These are phyloP conservation scores for Cheirogaleus medius DNA, from an alignment of 2,113 vertebrate genomes.

Conservation along the genomic window DNA sequence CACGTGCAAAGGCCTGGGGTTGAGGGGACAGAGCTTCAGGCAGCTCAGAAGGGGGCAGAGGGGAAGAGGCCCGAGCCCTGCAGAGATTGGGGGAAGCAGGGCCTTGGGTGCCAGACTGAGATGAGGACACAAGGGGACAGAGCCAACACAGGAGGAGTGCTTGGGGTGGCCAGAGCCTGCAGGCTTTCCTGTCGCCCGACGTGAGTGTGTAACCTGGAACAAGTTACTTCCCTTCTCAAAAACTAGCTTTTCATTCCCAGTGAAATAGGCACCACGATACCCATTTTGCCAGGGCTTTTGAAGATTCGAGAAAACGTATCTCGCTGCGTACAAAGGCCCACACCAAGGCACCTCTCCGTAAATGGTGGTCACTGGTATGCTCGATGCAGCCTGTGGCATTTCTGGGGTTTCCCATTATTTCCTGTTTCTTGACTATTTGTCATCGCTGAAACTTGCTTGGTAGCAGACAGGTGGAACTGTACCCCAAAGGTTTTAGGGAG, in stretches of 20 bases:
- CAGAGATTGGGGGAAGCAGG: too few species aligned
- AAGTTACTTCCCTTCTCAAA: not conserved
- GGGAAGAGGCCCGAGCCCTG: not conserved
- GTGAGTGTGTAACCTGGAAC: not conserved
- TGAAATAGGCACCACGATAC: not conserved
- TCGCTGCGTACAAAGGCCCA: rapidly evolving
- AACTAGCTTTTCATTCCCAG: not conserved
- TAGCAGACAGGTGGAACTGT: not conserved
- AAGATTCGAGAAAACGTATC: not conserved
- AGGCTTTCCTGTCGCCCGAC: not conserved
- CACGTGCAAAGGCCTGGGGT: not conserved
- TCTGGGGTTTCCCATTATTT: not conserved
- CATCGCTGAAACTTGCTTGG: not conserved
- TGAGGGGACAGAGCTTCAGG: not conserved
- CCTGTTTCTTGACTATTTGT: not conserved
- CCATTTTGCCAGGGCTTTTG: not conserved
- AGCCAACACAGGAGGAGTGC: not conserved
- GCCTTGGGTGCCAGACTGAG: not conserved
- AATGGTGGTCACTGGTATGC: too few species aligned
- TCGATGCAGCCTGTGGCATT: not conserved
- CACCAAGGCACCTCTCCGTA: rapidly evolving
- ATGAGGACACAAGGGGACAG: not conserved
- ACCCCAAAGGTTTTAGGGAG: not conserved
- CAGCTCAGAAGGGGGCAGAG: not conserved
- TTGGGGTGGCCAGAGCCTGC: not conserved